Base-by-base conservation (phyloP, 2,797 vertebrate genomes). In the Moxostoma hubbsi region DNA sequence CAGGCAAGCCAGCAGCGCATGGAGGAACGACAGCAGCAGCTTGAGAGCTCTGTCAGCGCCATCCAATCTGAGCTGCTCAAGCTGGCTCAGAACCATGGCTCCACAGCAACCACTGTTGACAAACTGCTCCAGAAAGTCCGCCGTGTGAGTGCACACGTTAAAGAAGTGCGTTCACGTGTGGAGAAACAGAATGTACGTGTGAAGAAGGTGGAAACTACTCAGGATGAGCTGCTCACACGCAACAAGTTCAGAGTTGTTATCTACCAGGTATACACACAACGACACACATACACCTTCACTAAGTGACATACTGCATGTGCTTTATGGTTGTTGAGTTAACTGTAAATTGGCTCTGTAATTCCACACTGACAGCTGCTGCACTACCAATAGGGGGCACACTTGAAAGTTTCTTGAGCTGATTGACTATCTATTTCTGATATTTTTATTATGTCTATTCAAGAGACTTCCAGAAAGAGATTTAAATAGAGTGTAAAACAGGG, bases 231-330 rank as follows among this genome's bases (percentile, higher is more conserved):
- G 91, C 95, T 99, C 85, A 96, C 92, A n/a, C 96, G 97, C 86
- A 99, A 98, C 94, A 98, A 95, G 92, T 99, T 99, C 88, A 91
- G 97, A 0, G 97, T 99, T 4, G 96, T 99, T 55, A 98, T 99
- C 90, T 99, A 97, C 74, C 98, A 99, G 97, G 98, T 99, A 90
- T 90, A 81, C 1, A 8, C 53, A 65, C 18, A 24, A 24, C 16
- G 13, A 6, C 73, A 65, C 2, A 59, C 0, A 54, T 51, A 77
- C 47, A 71, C 7, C 9, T n/a, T 51, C 36, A 16, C n/a, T 9
- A 63, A 45, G 4, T 43, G 4, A 36, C 36, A 36, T 36, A 0
- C 36, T 7, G 43, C 49, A 54, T 64, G 67, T 47, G 43, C 55
- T 47, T 1, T 54, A 54, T 54, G 6, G 7, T 64, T 46, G 11